phyloP scores from a whole-genome alignment of 2,888 invertebrate species.

The Trachelus stipa region DNA sequence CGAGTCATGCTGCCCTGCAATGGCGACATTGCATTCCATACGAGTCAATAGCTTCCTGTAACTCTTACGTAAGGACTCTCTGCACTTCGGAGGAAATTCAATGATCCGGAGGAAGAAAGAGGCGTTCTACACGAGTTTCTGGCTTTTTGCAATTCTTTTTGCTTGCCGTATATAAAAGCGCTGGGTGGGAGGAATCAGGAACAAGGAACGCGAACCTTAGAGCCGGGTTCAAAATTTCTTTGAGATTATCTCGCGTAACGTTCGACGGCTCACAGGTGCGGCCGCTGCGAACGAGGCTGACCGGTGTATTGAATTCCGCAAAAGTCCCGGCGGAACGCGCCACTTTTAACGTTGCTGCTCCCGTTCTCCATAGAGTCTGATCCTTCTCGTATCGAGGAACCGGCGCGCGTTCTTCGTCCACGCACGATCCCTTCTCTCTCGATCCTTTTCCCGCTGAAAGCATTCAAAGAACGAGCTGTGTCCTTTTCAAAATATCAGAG shows the following conservation, averaged over 20 bases:
- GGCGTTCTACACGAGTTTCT: too few relatives aligned
- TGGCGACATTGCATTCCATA: slow-evolving; percentile 26
- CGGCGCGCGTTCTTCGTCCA: neutral
- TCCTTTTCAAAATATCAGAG: neutral
- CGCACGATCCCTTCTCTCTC: neutral
- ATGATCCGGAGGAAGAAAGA: neutral
- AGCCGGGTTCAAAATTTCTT: slow-evolving; percentile 39
- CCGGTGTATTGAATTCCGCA: slow-evolving; percentile 55
- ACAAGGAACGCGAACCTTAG: neutral
- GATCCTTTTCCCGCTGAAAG: neutral
- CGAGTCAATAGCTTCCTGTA: slow-evolving; percentile 12
- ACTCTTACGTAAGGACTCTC: neutral
- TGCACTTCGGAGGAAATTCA: neutral
- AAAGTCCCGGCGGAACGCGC: slow-evolving; percentile 39
- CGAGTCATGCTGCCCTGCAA: slow-evolving; percentile 3
- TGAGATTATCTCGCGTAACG: slow-evolving; percentile 45
- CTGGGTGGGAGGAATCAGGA: neutral
- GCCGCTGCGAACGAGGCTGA: slow-evolving; percentile 46
- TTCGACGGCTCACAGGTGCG: slow-evolving; percentile 33
- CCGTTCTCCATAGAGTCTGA: neutral
- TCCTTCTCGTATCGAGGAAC: too few relatives aligned
- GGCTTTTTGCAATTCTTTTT: too few relatives aligned
- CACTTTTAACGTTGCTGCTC: slow-evolving; percentile 29
- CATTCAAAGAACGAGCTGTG: neutral
- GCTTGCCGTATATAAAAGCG: neutral